Percentiles rank a stretch among this genome's conserved stretches.
Evolutionary conservation across 64 coral and sea anemone species (phyloP).

Genomic region (Montipora foliosa): DNA sequence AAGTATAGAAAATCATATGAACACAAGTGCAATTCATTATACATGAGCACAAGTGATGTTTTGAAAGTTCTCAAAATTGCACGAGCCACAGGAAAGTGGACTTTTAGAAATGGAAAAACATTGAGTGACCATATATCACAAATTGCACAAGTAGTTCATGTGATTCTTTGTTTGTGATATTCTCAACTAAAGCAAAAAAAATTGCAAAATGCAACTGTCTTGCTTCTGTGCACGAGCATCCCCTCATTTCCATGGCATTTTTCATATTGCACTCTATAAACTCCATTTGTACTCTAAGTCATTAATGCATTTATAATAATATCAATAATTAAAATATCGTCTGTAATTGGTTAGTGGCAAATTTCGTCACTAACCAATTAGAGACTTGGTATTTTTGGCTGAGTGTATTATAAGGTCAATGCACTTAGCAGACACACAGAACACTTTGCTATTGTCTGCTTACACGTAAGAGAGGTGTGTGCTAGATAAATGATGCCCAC

Average conservation of each 20-base stretch:
- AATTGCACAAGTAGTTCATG: constrained; percentile 1
- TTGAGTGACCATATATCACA: background rate
- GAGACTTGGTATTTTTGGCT: background rate
- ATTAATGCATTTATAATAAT: background rate
- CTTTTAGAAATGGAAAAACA: background rate
- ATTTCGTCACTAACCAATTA: background rate
- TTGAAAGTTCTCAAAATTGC: background rate
- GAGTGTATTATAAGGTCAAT: background rate
- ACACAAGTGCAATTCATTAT: too few relatives aligned
- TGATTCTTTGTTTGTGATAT: constrained; percentile 4
- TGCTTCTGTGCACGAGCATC: background rate
- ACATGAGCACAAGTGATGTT: too few relatives aligned
- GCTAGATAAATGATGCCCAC: background rate
- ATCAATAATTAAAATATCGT: background rate
- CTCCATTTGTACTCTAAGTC: too few relatives aligned
- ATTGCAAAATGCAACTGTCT: background rate
- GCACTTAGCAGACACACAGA: background rate
- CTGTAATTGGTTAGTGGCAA: background rate
- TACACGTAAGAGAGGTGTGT: background rate
- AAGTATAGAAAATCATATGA: too few relatives aligned
- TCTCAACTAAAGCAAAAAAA: background rate
- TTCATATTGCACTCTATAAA: too few relatives aligned
- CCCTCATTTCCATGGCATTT: too few relatives aligned
- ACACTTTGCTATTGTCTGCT: background rate
- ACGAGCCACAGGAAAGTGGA: background rate